These are phyloP conservation scores for Thysanoteuthis rhombus DNA, from an alignment of 2,888 invertebrate genomes.

Conservation along the genomic window DNA sequence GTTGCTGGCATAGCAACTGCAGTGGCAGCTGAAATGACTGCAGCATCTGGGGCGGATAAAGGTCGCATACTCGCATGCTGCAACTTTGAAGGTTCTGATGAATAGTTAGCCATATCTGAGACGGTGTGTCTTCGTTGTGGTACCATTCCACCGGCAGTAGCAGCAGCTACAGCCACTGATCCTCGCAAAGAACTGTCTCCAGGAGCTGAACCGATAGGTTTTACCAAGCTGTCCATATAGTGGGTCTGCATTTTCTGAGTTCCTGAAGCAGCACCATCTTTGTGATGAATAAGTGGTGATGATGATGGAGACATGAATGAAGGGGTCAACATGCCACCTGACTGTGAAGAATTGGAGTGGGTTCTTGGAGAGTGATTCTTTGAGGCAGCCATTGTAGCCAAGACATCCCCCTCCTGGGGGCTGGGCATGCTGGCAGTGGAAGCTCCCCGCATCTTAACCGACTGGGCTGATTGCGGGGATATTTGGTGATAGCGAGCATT, in stretches of 20 bases:
- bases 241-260: not conserved
- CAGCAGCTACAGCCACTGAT: not conserved
- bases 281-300: constrained; percentile 23
- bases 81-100: constrained; percentile 23
- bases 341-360: constrained; percentile 30
- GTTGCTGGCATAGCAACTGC: not conserved
- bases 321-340: not conserved
- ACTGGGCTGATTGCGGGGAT: not conserved
- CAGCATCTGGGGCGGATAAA: constrained; percentile 20
- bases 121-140: constrained; percentile 32
- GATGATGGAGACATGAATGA: constrained; percentile 25
- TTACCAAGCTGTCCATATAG: constrained; percentile 19
- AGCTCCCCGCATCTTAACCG: not conserved
- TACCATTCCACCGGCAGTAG: not conserved
- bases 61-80: constrained; percentile 23
- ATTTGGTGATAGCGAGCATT: constrained; percentile 23
- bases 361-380: constrained; percentile 28
- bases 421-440: not conserved
- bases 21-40: not conserved
- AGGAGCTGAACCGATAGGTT: not conserved
- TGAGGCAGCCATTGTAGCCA: not conserved
- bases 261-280: constrained; percentile 13
- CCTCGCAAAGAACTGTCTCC: not conserved
- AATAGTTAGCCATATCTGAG: constrained; percentile 28
- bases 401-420: constrained; percentile 23